Evolutionary conservation across 2,113 vertebrate genomes (phyloP), one percentile per base, ranked within the genome.

Genomic region (Zosterops pallidus): DNA sequence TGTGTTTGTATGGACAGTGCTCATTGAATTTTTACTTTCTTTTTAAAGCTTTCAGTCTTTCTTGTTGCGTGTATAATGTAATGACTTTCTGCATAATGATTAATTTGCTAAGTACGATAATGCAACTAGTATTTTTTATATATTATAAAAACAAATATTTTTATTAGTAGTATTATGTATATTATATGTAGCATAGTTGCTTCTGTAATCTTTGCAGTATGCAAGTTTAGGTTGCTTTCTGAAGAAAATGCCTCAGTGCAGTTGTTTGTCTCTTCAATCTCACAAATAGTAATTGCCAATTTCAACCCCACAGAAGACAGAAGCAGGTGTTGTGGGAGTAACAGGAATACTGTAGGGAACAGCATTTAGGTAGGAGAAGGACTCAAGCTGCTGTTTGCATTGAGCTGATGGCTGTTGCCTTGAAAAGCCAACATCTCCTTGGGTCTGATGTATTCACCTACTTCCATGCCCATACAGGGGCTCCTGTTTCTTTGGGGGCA

Each of bases 391-490:
- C 28, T 49, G 14, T 39, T 47, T 62, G 12, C 13, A 3, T 29
- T 53, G 62, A 75, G 42, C 46, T 86, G 47, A 42, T 74, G n/a
- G 46, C 28, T 64, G 8, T 21, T 90, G 16, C 26, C 37, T 70
- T 70, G 25, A 39, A 72, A 74, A 80, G 42, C 72, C 63, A 75
- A 4, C 33, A 28, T 81, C 26, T 20, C 25, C 59, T n/a, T 44
- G 20, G 9, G 9, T 62, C 39, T 85, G 56, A n/a, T 33, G 11
- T 13, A 3, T 62, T 85, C 37, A 39, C 1, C 0, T 74, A 3
- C 16, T 14, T 56, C 37, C 65, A 25, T 69, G 37, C 41, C 6
- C 1, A 0, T 77, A 10, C 0, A 26, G 18, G 35, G 35, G n/a
- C 56, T 78, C 14, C 46, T 33, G 0, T 56, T 23, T n/a, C 5